Base-by-base conservation (phyloP, 2,113 vertebrate species). In the Panthera tigris region DNA sequence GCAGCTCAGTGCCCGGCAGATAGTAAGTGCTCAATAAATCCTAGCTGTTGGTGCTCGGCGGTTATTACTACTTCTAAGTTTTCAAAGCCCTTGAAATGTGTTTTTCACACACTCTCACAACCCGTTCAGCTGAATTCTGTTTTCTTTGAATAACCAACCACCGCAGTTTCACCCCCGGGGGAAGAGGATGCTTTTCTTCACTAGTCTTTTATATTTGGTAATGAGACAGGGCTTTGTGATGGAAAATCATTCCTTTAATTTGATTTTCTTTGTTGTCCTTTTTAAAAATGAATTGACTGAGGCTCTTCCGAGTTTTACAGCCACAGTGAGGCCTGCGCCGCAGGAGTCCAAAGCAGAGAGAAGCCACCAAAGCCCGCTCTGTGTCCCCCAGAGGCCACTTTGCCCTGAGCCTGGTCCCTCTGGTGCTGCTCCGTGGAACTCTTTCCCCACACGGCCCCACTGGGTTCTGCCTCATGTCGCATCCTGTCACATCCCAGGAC, bases 181-280 rank as follows among this genome's bases (percentile, higher is more conserved):
- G 55, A 80, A 82, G 80, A 65, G 73, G 63, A 36, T 6, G 11
- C 52, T 50, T 50, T 19, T 36, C 63, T 57, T 68, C 86, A 48
- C 50, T 95, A 21, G 50, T 81, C 69, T 81, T 69, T 93, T 73
- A 61, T 41, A 5, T 85, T 91, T 73, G 65, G 45, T 92, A n/a
- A 78, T n/a, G 79, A 96, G 57, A 61, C 8, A 0, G 27, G 52
- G 78, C 39, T 87, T 82, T 81, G 41, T 12, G 31, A 69, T 36
- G 73, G 96, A n/a, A 63, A 63, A 36, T 41, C 50, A n/a, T 39
- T 16, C 0, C 0, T n/a, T 57, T 15, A 6, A 25, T 52, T 61
- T 92, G n/a, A 21, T 45, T 95, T 83, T 52, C 31, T 94, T 39
- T 89, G 41, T 27, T 52, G 63, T 31, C 25, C 18, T 89, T 94